phyloP scores from a whole-genome alignment of 2,113 vertebrate species.

The Sigmodon hispidus region DNA sequence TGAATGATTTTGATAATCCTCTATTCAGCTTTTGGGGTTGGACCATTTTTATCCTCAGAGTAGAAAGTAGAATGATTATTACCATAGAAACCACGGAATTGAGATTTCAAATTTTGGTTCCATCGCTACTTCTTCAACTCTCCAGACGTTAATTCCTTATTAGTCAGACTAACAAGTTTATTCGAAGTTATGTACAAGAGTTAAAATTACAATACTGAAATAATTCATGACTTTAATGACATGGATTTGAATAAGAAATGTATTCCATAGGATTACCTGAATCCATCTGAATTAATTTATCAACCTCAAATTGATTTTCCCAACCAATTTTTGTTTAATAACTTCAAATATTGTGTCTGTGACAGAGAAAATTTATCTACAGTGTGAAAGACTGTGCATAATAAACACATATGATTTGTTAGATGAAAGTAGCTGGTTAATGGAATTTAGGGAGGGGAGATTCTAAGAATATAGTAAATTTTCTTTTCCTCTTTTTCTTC shows the following conservation, averaged over 20 bases:
- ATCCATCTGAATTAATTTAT: conserved; percentile 46
- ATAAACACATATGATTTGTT: conserved; percentile 40
- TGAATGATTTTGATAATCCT: background rate
- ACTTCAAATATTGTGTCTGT: conserved; percentile 11
- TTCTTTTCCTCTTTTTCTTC: background rate
- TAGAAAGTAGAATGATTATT: background rate
- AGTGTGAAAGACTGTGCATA: background rate
- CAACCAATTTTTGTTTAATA: conserved; percentile 47
- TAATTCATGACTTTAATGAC: background rate
- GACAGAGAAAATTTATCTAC: conserved; percentile 37
- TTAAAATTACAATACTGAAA: background rate
- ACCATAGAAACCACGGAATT: background rate
- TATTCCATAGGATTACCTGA: background rate
- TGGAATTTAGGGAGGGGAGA: background rate
- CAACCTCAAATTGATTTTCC: conserved; percentile 8
- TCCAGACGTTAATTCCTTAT: background rate
- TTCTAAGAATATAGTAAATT: conserved; percentile 30
- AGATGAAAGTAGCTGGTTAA: conserved; percentile 48
- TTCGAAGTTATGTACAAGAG: background rate
- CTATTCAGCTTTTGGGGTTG: background rate
- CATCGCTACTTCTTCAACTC: background rate
- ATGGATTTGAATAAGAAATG: background rate
- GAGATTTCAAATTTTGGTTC: background rate
- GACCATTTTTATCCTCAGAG: conserved; percentile 32
- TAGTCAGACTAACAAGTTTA: background rate